These are phyloP conservation scores for Poeciliopsis presidionis DNA, from an alignment of 2,797 vertebrate species.

Conservation along the genomic window DNA sequence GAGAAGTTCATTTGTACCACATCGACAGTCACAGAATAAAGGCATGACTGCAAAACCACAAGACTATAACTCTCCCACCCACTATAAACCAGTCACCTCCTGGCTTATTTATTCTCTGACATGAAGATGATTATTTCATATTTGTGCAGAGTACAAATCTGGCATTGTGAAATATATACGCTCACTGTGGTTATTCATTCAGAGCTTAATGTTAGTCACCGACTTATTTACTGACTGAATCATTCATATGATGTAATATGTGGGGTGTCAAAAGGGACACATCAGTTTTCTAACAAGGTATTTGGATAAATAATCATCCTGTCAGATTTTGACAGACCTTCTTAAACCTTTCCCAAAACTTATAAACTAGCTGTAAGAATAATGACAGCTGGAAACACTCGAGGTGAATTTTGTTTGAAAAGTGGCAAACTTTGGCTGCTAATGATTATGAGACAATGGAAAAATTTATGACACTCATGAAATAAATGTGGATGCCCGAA, in stretches of 20 bases:
- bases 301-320: not conserved
- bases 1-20: slow-evolving; percentile 65
- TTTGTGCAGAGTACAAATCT: slow-evolving; percentile 41
- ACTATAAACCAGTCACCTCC: slow-evolving; percentile 64
- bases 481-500: not conserved
- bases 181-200: slow-evolving; percentile 16
- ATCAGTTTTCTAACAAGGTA: not conserved
- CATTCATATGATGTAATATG: slow-evolving; percentile 20
- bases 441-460: slow-evolving; percentile 1
- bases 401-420: not conserved
- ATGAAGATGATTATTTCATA: slow-evolving; percentile 50
- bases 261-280: not conserved
- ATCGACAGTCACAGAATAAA: slow-evolving; percentile 42
- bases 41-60: slow-evolving; percentile 62
- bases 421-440: not conserved
- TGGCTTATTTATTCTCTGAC: slow-evolving; percentile 43
- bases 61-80: slow-evolving; percentile 59
- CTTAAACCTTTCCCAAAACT: not conserved
- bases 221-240: slow-evolving; percentile 31
- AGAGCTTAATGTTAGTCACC: slow-evolving; percentile 28
- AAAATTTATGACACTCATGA: not conserved
- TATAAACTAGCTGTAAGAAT: not conserved
- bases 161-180: slow-evolving; percentile 44
- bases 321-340: not conserved
- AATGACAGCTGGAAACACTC: not conserved